Conservation (phyloP, 2,888 invertebrate species). For the Coenonympha arcania region DNA sequence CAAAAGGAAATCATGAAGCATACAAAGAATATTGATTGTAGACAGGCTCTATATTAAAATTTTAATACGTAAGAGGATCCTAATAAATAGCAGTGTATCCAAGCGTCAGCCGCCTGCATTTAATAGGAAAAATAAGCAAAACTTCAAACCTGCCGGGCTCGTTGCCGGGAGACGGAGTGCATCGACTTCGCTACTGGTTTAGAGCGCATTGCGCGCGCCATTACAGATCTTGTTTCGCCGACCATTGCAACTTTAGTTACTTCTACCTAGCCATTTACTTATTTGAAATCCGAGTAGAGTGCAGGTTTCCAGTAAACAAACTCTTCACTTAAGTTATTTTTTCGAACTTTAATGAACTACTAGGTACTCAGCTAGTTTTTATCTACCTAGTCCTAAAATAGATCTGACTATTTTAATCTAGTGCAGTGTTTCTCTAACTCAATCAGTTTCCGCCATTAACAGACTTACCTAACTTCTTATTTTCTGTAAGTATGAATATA, state of each 20-base stretch:
- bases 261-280: slow-evolving; percentile 1
- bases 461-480: too few species aligned
- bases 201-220: slow-evolving; percentile 37
- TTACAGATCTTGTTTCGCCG: slow-evolving; percentile 33
- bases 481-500: too few species aligned
- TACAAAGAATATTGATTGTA: too few species aligned
- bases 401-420: too few species aligned
- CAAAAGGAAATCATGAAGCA: too few species aligned
- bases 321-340: neutral
- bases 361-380: too few species aligned
- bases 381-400: too few species aligned
- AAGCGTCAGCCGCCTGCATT: slow-evolving; percentile 31
- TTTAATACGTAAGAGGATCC: neutral
- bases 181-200: slow-evolving; percentile 45
- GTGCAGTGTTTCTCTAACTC: too few species aligned
- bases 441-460: too few species aligned
- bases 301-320: neutral
- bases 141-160: slow-evolving; percentile 26
- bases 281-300: neutral
- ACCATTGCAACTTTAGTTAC: slow-evolving; percentile 17
- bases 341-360: too few species aligned
- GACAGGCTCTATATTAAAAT: neutral
- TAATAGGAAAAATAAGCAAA: slow-evolving; percentile 29
- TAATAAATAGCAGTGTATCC: slow-evolving; percentile 9
- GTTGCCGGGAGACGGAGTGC: slow-evolving; percentile 38